Base-by-base conservation (phyloP, 2,113 vertebrate species). In the Shinisaurus crocodilurus region DNA sequence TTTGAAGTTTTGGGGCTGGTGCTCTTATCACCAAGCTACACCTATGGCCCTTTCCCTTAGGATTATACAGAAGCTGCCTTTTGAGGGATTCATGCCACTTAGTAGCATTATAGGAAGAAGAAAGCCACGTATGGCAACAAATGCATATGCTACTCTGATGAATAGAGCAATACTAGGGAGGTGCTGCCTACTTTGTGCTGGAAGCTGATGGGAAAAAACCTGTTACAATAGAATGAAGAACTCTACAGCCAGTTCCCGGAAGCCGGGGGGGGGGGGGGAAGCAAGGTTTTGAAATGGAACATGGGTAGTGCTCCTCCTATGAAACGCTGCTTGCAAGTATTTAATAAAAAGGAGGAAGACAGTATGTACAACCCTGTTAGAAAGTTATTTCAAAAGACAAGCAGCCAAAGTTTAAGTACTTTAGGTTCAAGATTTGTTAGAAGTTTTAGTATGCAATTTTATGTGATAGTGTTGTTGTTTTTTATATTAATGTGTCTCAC, bases 131-230 rank as follows among this genome's bases (percentile, higher is more conserved):
- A 34, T 54, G 9, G 29, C 88, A 90, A 20, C 9, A 83, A 20
- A n/a, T 75, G 86, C 92, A 86, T 88, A 86, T 81, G 48, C 85
- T 81, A 12, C 82, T 72, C 84, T 85, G 45, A 79, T 91, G 89
- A 87, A 88, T 29, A 88, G 82, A 82, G 87, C 82, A 89, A 76
- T 25, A 9, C 83, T 45, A 87, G 74, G 70, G 87, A 48, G n/a
- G 43, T 27, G 87, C 87, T 65, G 89, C 16, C 88, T 65, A 82
- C 87, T 91, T 63, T 80, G 84, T 69, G 75, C 25, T 87, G 87
- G 80, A 91, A 91, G 89, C 16, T 89, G 48, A 92, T 88, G 91
- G 86, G 60, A 80, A 75, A 92, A 13, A 93, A 90, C 89, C 88
- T 90, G 93, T 93, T 0, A 94, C 91, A 74, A 72, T 0, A 93